phyloP scores from a whole-genome alignment of 2,113 vertebrate genomes.

The Odocoileus hemionus region DNA sequence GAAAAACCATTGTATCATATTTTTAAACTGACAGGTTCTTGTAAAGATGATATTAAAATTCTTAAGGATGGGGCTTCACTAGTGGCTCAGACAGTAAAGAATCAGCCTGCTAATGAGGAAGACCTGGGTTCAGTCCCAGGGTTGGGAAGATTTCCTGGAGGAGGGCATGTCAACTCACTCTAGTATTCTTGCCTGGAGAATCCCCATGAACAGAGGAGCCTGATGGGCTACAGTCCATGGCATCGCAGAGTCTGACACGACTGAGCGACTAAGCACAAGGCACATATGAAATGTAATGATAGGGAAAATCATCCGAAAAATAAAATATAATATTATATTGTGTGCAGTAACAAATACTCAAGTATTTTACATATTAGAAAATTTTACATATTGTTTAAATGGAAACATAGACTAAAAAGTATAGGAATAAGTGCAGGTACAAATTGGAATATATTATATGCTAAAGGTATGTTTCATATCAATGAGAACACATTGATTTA shows the following conservation, averaged over 20 bases:
- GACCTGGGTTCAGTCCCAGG: background rate
- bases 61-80: background rate
- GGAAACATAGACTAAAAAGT: background rate
- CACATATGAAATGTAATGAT: background rate
- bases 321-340: background rate
- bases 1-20: background rate
- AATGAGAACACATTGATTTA: background rate
- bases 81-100: background rate
- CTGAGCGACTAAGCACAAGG: background rate
- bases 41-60: background rate
- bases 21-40: background rate
- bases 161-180: background rate
- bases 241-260: background rate
- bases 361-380: background rate
- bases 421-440: background rate
- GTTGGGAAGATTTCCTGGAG: background rate
- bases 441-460: background rate
- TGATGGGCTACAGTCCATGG: accelerated
- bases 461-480: background rate
- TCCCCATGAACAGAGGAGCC: background rate
- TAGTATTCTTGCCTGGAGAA: background rate
- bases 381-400: background rate
- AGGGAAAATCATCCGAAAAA: background rate
- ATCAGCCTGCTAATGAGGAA: background rate
- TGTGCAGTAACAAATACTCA: background rate